phyloP scores from a whole-genome alignment of 2,113 vertebrate species.

The Dasyurus viverrinus region DNA sequence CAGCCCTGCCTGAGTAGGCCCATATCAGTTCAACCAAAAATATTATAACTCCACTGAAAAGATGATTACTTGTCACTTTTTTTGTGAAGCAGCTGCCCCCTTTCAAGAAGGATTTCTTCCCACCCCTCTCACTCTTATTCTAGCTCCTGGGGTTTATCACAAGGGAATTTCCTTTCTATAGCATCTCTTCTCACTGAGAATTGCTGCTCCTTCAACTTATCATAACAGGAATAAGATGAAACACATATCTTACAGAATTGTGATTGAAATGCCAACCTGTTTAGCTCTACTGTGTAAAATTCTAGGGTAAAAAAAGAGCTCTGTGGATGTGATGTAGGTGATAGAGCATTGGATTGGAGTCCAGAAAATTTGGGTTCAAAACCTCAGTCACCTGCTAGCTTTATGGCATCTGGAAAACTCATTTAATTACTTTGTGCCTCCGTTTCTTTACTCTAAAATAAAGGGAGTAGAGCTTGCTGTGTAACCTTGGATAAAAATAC shows the following conservation, averaged over 20 bases:
- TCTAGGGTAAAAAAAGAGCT: rapidly evolving
- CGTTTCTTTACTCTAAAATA: neutral
- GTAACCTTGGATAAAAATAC: neutral
- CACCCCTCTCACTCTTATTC: neutral
- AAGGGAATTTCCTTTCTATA: conserved; percentile 11
- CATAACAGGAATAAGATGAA: neutral
- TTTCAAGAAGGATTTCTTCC: neutral
- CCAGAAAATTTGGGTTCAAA: neutral
- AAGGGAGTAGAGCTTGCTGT: neutral
- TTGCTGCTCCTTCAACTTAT: neutral
- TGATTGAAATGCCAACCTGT: neutral
- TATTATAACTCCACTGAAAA: neutral
- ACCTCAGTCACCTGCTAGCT: neutral
- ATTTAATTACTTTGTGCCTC: neutral
- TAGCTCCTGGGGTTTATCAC: conserved; percentile 34
- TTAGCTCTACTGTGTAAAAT: neutral
- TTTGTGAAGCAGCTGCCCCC: neutral
- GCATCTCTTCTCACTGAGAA: neutral
- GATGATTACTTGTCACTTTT: neutral
- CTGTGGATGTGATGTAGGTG: neutral
- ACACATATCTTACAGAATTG: neutral
- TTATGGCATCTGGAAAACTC: neutral
- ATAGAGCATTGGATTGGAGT: neutral
- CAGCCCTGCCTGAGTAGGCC: neutral
- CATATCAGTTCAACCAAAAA: neutral